Base-by-base conservation (phyloP, 2,888 invertebrate genomes). In the Caenorhabditis doughertyi region DNA sequence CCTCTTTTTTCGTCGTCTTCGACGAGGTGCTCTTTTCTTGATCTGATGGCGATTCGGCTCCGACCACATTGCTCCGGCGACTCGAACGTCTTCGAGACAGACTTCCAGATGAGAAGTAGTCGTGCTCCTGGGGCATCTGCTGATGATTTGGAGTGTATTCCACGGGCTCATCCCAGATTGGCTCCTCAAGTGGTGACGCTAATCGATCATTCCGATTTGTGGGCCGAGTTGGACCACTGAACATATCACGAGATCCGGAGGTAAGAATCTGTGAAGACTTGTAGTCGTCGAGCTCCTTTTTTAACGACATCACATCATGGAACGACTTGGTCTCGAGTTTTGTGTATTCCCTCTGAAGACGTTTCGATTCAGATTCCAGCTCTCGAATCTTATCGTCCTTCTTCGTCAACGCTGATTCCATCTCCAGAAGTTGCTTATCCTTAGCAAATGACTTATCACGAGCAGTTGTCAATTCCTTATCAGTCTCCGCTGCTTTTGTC, bases 151-250 rank as follows among this genome's bases (percentile, higher is more conserved):
- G 25, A 35, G n/a, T 11, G 27, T 65, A 53, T 11, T 71, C 79
- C 7, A n/a, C n/a, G n/a, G 83, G 83, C 67, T 84, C 82, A 47
- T 84, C 86, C 86, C 86, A 86, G 23, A 83, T 79, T n/a, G 73
- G 80, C 13, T 72, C 72, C 8, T 71, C 65, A 9, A 65, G 29
- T 11, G 72, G 72, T 0, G 79, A 72, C 2, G 39, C 32, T 2
- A 79, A 53, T n/a, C 62, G 62, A 42, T 65, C 74, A 11, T 16
- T 18, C 2, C 42, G 42, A n/a, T 23, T 25, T 1, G 39, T 18
- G 5, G 67, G 44, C 3, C 76, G 58, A 13, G 23, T 58, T 1
- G 32, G 25, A 11, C 23, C 11, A 23, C 29, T 18, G 47, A 77
- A 70, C 8, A 47, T 27, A 18, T 64, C 71, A n/a, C 62, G 70